A percentile compares a stretch with the other conserved stretches of the same genome.
phyloP scores from a whole-genome alignment of 2,888 invertebrate genomes.

The Parapristionchus giblindavisi region DNA sequence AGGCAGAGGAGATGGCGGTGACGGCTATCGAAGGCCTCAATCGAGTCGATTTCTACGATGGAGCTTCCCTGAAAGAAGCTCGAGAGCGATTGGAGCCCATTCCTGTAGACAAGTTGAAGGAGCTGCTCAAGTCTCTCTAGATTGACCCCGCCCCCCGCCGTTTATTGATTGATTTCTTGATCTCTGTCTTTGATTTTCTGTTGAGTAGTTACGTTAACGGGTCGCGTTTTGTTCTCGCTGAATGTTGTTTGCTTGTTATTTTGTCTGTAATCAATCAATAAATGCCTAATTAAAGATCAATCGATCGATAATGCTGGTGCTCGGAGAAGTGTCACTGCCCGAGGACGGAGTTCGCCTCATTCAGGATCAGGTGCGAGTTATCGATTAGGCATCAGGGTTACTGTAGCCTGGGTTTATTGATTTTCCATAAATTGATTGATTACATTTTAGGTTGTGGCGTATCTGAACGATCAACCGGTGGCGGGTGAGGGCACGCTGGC shows the following conservation, averaged over 20 bases:
- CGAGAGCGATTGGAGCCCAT: not conserved
- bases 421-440: not conserved
- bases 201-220: not conserved
- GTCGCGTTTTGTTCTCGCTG: not conserved
- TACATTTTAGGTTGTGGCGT: conserved; percentile 43
- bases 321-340: conserved; percentile 48
- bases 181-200: not conserved
- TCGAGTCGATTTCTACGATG: conserved; percentile 27
- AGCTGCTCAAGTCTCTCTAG: not conserved
- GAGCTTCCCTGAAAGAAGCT: not conserved
- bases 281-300: not conserved
- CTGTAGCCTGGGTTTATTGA: not conserved
- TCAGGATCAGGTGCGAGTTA: conserved; percentile 55
- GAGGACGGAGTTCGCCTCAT: conserved; percentile 53
- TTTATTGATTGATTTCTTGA: not conserved
- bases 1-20: not conserved
- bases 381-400: conserved; percentile 25
- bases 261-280: not conserved
- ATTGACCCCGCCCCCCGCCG: not conserved
- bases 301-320: conserved; percentile 42
- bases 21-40: not conserved
- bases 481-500: conserved; percentile 60
- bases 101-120: conserved; percentile 1
- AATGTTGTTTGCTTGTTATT: not conserved
- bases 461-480: conserved; percentile 48